Base-by-base conservation (phyloP, 2,797 vertebrate species). In the Acridotheres tristis region DNA sequence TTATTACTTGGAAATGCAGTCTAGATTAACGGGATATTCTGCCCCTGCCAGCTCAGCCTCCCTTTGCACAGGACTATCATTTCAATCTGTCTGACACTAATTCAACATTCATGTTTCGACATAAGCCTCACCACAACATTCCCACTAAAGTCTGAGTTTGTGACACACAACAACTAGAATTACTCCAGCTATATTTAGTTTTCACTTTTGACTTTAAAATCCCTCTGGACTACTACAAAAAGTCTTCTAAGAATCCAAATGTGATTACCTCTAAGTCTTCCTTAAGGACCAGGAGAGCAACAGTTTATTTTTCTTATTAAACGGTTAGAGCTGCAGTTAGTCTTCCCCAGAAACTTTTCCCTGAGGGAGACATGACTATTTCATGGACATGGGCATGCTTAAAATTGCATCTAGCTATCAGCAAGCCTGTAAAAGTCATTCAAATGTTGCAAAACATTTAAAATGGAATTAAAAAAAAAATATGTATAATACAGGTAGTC, bases 201-300 rank as follows among this genome's bases (percentile, higher is more conserved):
- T 88, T 88, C 72, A 80, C 75, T 57, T 91, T 65, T 65, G 34
- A 75, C 75, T 89, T 83, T 34, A 77, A 88, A 94, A 80, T 91
- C 54, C 27, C 25, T 78, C 63, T 57, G 68, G 42, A 32, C 20
- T 54, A 20, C 36, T 23, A 75, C 9, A 27, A 80, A 92, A 91
- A 68, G 7, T 74, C 42, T 71, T 74, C 42, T 61, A 57, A 61
- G 73, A 63, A 80, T 51, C 34, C 83, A 68, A 92, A 85, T 36
- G 36, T 1, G 4, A 79, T 76, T 85, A 79, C 29, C 16, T 77
- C 55, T 62, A 77, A 34, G 26, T 57, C 50, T 77, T 80, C 40
- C 40, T 76, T 67, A 82, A 92, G 77, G 67, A 90, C 10, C 12
- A 82, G 30, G n/a, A 92, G 1, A 76, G 50, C 32, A 73, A 89